Conservation (phyloP, 2,113 vertebrate genomes). For the Ctenodactylus gundi region DNA sequence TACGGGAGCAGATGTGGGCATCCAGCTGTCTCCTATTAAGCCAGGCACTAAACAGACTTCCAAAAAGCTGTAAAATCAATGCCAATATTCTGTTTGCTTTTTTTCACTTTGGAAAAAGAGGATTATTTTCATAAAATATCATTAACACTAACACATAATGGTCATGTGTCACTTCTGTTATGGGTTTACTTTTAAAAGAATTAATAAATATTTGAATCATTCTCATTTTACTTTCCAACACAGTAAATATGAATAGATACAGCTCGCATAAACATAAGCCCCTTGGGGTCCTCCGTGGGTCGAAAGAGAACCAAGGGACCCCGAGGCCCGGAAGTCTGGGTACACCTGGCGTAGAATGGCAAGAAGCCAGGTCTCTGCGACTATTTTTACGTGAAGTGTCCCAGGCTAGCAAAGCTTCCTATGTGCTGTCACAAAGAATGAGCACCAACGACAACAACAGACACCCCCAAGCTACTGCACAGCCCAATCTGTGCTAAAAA, state of each 20-base stretch:
- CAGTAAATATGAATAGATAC: background rate
- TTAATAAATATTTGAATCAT: background rate
- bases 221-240: background rate
- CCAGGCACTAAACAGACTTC: background rate
- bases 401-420: background rate
- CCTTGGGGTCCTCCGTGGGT: background rate
- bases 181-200: background rate
- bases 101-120: conserved; percentile 11
- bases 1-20: background rate
- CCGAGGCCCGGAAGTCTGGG: background rate
- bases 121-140: background rate
- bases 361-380: background rate
- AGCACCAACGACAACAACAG: background rate
- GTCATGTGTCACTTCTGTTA: background rate
- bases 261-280: background rate
- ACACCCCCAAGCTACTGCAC: background rate
- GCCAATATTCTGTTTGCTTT: background rate
- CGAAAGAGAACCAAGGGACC: background rate
- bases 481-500: conserved; percentile 29
- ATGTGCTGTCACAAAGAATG: background rate
- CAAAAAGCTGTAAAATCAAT: background rate
- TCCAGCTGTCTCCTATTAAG: background rate
- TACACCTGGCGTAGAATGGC: background rate
- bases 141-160: background rate
- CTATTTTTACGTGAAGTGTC: background rate